A percentile compares a stretch with the other conserved stretches of the same genome.
These are phyloP conservation scores for Numenius phaeopus DNA, from an alignment of 2,797 vertebrate species.

Conservation along the genomic window DNA sequence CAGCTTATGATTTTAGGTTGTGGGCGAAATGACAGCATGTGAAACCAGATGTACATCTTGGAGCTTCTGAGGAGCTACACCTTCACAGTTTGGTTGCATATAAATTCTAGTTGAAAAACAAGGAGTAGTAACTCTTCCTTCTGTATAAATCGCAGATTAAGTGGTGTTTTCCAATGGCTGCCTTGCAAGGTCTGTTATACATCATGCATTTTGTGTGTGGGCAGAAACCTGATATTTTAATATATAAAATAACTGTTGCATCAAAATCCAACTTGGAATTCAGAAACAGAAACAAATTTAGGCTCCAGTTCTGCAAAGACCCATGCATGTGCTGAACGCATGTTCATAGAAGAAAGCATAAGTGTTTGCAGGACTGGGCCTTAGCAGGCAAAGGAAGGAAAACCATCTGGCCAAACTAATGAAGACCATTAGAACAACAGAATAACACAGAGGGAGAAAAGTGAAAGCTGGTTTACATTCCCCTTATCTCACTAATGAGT, in stretches of 20 bases:
- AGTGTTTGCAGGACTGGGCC: background rate
- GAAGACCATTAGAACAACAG: background rate
- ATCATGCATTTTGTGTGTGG: constrained; percentile 28
- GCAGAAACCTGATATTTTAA: constrained; percentile 43
- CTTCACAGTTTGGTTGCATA: background rate
- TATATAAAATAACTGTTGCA: constrained; percentile 18
- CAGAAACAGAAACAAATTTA: constrained; percentile 10
- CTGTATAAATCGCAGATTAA: background rate
- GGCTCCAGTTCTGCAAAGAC: background rate
- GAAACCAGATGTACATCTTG: constrained; percentile 13
- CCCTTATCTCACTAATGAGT: background rate
- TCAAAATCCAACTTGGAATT: constrained; percentile 38
- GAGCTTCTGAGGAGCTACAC: constrained; percentile 20
- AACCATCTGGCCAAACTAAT: background rate
- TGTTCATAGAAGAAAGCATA: background rate
- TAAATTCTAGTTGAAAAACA: constrained; percentile 46
- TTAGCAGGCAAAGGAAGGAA: background rate
- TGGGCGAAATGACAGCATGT: constrained; percentile 24
- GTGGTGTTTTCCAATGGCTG: constrained; percentile 35
- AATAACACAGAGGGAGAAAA: background rate
- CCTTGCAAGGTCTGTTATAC: constrained; percentile 36
- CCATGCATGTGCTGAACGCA: background rate
- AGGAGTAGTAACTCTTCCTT: constrained; percentile 28
- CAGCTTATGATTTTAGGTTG: constrained; percentile 27
- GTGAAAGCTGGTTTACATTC: background rate